Evolutionary conservation across 2,113 vertebrate species (phyloP).

Genomic region (Chamaetylas fuelleborni): DNA sequence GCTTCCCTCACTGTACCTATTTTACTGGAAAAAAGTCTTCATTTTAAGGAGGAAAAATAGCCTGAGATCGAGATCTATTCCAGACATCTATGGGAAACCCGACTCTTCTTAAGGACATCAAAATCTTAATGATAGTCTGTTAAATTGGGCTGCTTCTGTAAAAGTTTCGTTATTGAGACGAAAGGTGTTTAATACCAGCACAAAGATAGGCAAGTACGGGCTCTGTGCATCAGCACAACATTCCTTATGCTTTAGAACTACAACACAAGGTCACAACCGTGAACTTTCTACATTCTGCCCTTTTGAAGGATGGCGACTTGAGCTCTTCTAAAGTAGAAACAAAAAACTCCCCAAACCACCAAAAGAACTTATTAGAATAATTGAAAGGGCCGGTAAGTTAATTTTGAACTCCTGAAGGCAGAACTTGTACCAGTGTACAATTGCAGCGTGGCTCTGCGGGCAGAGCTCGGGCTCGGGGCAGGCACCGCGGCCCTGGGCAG

Average conservation of each 20-base stretch:
- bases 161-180: neutral
- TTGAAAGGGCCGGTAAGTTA: neutral
- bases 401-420: neutral
- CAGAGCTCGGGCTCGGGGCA: too few species aligned
- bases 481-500: neutral
- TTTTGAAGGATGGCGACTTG: neutral
- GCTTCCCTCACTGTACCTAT: neutral
- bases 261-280: neutral
- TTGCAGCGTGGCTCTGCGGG: accelerated
- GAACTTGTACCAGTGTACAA: accelerated
- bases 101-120: neutral
- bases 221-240: neutral
- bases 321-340: neutral
- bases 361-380: neutral
- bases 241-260: accelerated
- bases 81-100: neutral
- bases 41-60: neutral
- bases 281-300: too few species aligned
- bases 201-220: too few species aligned
- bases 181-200: neutral
- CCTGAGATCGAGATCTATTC: neutral
- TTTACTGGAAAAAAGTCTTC: neutral
- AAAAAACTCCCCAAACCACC: neutral
- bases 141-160: neutral
- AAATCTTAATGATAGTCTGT: accelerated